Conservation (phyloP, 2,113 vertebrate genomes). For the Silurus glanis region DNA sequence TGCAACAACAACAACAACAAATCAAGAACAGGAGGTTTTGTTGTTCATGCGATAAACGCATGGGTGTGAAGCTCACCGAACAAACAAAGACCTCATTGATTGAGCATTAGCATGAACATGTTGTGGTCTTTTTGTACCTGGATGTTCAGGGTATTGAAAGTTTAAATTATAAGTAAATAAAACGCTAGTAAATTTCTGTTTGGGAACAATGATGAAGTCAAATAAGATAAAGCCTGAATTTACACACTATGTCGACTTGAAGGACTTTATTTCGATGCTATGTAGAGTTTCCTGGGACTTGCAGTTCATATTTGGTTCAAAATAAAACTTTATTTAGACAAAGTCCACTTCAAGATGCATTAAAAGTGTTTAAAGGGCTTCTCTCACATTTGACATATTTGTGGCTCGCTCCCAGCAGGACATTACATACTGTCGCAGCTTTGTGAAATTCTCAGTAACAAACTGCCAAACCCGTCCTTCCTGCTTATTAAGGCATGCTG, state of each 20-base stretch:
- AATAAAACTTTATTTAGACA: neutral
- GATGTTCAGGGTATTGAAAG: neutral
- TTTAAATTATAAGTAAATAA: neutral
- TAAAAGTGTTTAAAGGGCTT: neutral
- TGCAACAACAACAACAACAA: neutral
- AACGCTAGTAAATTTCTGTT: neutral
- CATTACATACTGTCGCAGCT: neutral
- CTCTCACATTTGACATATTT: neutral
- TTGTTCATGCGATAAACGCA: neutral
- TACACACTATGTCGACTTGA: neutral
- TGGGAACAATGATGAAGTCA: too few species aligned
- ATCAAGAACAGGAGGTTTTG: neutral
- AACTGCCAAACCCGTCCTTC: neutral
- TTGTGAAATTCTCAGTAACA: neutral
- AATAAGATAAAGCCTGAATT: neutral
- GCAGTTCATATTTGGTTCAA: neutral
- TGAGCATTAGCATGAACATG: neutral
- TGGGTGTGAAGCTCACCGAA: neutral
- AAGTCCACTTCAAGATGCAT: neutral
- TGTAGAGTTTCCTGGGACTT: neutral
- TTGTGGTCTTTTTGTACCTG: neutral
- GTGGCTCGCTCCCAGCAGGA: neutral
- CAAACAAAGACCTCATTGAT: neutral
- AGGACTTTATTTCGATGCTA: neutral
- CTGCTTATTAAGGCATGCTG: conserved; percentile 11